phyloP scores from a whole-genome alignment of 2,797 vertebrate species.

The Apogon hyalosoma region DNA sequence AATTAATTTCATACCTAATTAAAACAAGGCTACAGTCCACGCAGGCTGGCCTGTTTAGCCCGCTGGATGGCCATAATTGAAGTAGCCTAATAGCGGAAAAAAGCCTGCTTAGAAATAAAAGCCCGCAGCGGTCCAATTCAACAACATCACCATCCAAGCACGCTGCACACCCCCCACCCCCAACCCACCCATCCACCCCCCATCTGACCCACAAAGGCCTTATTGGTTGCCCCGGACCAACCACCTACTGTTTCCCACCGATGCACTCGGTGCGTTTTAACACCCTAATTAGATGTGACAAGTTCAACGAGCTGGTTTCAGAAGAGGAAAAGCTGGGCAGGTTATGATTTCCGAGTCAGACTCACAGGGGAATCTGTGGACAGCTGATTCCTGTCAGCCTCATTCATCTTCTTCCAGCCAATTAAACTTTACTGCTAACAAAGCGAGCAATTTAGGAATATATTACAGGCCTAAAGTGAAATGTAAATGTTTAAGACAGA shows the following conservation, averaged over 20 bases:
- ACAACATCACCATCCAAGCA: constrained; percentile 67
- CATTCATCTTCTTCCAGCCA: constrained; percentile 82
- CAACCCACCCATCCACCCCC: constrained; percentile 26
- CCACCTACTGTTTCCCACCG: constrained; percentile 83
- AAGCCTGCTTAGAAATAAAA: constrained; percentile 72
- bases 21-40: constrained; percentile 75
- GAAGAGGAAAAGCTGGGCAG: constrained; percentile 88
- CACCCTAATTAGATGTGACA: constrained; percentile 96
- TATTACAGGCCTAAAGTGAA: constrained; percentile 58
- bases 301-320: constrained; percentile 91
- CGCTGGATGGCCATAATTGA: constrained; percentile 77
- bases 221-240: constrained; percentile 74
- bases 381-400: constrained; percentile 82
- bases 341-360: constrained; percentile 93
- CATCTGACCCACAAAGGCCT: constrained; percentile 78
- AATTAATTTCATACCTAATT: constrained; percentile 88
- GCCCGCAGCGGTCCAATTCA: constrained; percentile 76
- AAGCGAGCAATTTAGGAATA: constrained; percentile 63
- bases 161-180: constrained; percentile 14
- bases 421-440: constrained; percentile 78
- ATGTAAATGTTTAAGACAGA: constrained; percentile 37
- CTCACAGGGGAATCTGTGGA: constrained; percentile 80
- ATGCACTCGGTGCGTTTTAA: constrained; percentile 85
- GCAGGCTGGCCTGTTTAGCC: constrained; percentile 74
- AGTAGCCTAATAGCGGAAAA: constrained; percentile 73